Evolutionary conservation across 2,797 vertebrate genomes (phyloP).

Genomic region (Simalia tracyae): DNA sequence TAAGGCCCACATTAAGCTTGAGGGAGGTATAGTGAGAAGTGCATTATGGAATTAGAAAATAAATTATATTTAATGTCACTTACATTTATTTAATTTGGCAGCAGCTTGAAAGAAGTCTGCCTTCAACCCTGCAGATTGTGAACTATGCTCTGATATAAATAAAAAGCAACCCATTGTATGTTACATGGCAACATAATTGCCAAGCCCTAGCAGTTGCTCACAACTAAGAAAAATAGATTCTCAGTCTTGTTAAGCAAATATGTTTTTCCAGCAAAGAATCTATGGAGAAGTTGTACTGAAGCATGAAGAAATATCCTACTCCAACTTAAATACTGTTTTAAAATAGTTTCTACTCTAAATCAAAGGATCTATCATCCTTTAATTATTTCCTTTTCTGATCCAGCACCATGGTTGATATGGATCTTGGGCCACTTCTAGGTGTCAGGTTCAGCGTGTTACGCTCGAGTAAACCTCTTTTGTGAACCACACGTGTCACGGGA

Average conservation of each 20-base stretch:
- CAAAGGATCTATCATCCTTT: neutral
- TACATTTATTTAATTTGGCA: neutral
- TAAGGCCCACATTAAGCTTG: neutral
- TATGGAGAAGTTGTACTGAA: neutral
- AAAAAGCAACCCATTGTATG: neutral
- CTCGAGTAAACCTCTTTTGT: too few species aligned
- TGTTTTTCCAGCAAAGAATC: neutral
- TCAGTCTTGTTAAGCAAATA: neutral
- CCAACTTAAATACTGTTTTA: neutral
- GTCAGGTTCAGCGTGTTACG: too few species aligned
- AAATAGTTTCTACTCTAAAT: neutral
- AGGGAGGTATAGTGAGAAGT: neutral
- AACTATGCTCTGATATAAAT: neutral
- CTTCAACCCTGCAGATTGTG: neutral
- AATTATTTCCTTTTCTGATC: neutral
- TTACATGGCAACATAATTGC: neutral
- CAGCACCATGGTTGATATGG: neutral
- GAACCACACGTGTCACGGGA: too few species aligned
- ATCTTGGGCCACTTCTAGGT: neutral
- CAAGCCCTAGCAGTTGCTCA: neutral
- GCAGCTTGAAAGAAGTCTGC: neutral
- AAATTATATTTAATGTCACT: neutral
- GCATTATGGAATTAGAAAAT: neutral
- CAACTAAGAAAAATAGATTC: neutral
- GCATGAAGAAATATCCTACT: neutral